phyloP scores from a whole-genome alignment of 1,140 invertebrate genomes.

The Aphelinus atriplicis region DNA sequence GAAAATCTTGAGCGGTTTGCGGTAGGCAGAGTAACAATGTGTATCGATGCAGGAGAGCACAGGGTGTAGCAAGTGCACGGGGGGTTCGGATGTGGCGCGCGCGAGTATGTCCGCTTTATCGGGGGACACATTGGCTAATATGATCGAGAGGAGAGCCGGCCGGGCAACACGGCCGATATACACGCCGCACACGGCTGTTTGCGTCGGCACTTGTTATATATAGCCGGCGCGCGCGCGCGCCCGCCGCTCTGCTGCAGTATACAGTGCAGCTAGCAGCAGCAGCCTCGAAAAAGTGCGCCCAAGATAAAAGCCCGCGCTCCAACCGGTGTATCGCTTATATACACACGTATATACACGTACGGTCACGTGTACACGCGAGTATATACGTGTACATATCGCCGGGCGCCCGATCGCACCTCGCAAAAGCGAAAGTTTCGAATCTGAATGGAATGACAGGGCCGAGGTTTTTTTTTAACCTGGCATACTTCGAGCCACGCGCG shows the following conservation, averaged over 20 bases:
- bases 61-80: no score
- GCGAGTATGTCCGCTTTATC: conserved; percentile 20
- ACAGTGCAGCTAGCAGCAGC: no score
- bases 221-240: background rate
- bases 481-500: conserved; percentile 33
- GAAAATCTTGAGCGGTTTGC: no score
- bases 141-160: background rate
- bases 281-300: no score
- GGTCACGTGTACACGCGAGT: no score
- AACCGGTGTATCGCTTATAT: no score
- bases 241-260: no score
- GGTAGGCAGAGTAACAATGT: no score
- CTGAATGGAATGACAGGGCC: conserved; percentile 32
- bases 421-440: conserved; percentile 42
- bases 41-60: no score
- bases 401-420: conserved; percentile 20
- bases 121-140: conserved; percentile 7
- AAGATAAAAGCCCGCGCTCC: no score
- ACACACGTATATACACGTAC: no score
- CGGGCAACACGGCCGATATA: background rate
- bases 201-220: background rate
- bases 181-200: background rate
- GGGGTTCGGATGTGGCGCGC: background rate
- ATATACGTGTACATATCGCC: conserved; percentile 18
- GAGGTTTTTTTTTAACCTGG: conserved; percentile 32